Base-by-base conservation (phyloP, 2,888 invertebrate genomes). In the Ophioninae sp. region DNA sequence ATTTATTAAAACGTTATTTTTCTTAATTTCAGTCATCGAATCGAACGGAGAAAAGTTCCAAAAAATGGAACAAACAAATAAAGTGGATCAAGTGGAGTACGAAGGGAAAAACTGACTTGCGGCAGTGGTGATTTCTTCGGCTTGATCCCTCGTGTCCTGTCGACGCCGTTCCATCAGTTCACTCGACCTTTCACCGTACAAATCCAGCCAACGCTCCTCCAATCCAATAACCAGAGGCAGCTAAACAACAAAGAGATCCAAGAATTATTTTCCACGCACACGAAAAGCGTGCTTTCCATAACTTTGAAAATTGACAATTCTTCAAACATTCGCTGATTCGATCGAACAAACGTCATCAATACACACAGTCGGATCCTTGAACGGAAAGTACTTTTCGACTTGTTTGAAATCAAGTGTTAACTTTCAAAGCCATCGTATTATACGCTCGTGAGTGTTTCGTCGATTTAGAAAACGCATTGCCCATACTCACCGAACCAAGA, bases 71-170 rank as follows among this genome's bases (percentile, higher is more conserved):
- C 67, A 74, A 51, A 79, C 58, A 17, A 61, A 76, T 5, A 63
- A 72, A 72, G 23, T 41, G 23, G 69, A 22, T 56, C 41, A 69
- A 59, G 22, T 63, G 71, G 37, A 30, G 64, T 71, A 69, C 37
- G 76, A 79, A 76, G 41, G 51, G 58, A 22, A 81, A 67, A 76
- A 93, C 93, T 92, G 93, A 95, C 95, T 95, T 83, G 95, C 93
- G 79, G 95, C 93, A 69, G 96, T 95, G 20, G 97, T 95, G 87
- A 97, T 96, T 93, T 99, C 99, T 90, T 98, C 97, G 77, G 98
- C 97, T 93, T 99, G 98, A 94, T 99, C 99, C 81, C 97, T 94
- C 1, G 99, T 96, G 93, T 99, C 99, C 86, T 98, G 97, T 65
- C 99, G 95, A 56, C 99, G 94, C 61, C 99, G 94, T 91, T 96